These are phyloP conservation scores for Sapayoa aenigma DNA, from an alignment of 2,113 vertebrate genomes.

Conservation along the genomic window DNA sequence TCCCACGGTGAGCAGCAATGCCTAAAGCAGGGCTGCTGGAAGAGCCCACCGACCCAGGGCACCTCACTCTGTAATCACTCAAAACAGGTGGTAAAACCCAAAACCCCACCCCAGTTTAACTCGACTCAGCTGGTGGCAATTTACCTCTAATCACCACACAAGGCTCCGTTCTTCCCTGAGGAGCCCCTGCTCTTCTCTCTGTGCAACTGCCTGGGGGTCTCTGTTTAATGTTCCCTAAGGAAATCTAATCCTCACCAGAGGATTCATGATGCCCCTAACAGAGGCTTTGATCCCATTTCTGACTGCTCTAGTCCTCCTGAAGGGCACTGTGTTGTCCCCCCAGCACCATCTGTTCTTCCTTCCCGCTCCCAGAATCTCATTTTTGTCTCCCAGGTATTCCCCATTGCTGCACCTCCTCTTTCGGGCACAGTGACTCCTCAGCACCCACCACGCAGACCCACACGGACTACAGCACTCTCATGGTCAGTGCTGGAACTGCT, in stretches of 20 bases:
- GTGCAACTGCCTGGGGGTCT: too few species aligned
- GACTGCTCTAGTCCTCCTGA: not conserved
- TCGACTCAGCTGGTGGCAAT: not conserved
- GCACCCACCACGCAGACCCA: accelerated
- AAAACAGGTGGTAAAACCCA: not conserved
- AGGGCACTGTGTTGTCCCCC: not conserved
- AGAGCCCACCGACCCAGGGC: accelerated
- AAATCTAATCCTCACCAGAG: accelerated
- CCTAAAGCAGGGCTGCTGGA: not conserved
- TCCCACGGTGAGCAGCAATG: accelerated
- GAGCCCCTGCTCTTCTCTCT: not conserved
- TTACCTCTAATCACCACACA: not conserved
- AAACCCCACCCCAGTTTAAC: not conserved
- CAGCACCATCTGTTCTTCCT: not conserved
- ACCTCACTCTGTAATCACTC: not conserved
- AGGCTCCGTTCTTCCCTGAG: not conserved
- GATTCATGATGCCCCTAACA: not conserved
- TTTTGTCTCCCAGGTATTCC: not conserved
- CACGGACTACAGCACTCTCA: not conserved
- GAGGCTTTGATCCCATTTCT: not conserved
- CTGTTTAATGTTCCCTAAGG: not conserved
- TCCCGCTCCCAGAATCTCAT: not conserved
- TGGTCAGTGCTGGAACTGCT: not conserved
- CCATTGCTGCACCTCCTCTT: not conserved
- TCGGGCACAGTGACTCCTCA: accelerated